These are phyloP conservation scores for Macrosiphum euphorbiae DNA, from an alignment of 2,888 invertebrate genomes.

Conservation along the genomic window DNA sequence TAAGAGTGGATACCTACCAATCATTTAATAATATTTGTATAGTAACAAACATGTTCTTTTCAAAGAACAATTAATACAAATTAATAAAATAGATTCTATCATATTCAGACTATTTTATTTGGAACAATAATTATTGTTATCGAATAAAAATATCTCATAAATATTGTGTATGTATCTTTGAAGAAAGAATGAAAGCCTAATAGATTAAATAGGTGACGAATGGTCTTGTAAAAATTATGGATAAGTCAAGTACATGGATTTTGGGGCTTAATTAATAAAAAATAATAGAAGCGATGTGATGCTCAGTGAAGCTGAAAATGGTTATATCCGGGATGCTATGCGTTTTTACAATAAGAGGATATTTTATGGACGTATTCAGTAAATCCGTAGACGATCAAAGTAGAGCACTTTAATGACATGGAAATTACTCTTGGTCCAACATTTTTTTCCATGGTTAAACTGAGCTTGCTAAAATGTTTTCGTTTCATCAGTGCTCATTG, in stretches of 20 bases:
- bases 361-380: not conserved
- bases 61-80: no score
- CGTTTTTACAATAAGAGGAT: not conserved
- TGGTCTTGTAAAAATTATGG: no score
- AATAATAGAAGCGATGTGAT: not conserved
- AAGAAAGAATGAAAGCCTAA: no score
- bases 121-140: no score
- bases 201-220: no score
- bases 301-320: not conserved
- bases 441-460: not conserved
- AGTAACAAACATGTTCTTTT: no score
- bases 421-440: not conserved
- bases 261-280: not conserved
- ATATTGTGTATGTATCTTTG: no score
- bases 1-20: no score
- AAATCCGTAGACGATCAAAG: not conserved
- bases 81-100: no score
- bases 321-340: not conserved
- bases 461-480: not conserved
- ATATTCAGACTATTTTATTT: no score
- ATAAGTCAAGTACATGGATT: not conserved
- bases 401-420: not conserved
- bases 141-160: no score
- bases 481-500: not conserved
- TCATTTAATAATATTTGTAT: no score